Conservation (phyloP, 1,140 invertebrate species). For the Drosophila rhopaloa region DNA sequence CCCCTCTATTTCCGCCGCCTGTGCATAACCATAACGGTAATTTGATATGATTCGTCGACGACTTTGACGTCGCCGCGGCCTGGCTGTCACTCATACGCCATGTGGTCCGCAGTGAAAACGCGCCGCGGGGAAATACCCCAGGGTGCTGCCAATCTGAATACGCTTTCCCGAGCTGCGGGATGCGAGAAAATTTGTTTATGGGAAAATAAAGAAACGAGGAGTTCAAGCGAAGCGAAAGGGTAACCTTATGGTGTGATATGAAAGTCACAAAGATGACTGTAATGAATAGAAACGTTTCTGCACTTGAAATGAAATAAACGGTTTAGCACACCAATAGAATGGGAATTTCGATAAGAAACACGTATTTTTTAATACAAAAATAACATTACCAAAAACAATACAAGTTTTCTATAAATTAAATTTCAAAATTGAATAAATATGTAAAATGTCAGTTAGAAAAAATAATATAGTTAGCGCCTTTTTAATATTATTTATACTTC, state of each 20-base stretch:
- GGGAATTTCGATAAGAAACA: background rate
- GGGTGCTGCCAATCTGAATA: conserved; percentile 39
- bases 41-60: conserved; percentile 61
- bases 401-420: too few relatives aligned
- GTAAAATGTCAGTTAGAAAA: too few relatives aligned
- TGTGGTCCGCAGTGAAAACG: conserved; percentile 31
- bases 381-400: too few relatives aligned
- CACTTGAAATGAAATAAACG: conserved; percentile 4
- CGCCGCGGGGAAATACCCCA: conserved; percentile 8
- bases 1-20: conserved; percentile 2
- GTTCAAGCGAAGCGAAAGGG: background rate
- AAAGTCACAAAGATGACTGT: conserved; percentile 22
- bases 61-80: conserved; percentile 41
- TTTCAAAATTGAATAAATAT: too few relatives aligned
- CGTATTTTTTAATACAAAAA: background rate
- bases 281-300: conserved; percentile 6
- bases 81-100: conserved; percentile 69
- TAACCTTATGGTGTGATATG: background rate
- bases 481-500: too few relatives aligned
- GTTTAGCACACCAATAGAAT: background rate
- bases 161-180: conserved; percentile 13
- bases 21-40: conserved; percentile 57
- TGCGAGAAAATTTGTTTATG: conserved; percentile 6
- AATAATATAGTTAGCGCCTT: too few relatives aligned
- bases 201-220: conserved; percentile 3